Percentiles rank a stretch among this genome's conserved stretches.
phyloP scores from a whole-genome alignment of 2,797 vertebrate species.

The Brachyrhaphis roseni region DNA sequence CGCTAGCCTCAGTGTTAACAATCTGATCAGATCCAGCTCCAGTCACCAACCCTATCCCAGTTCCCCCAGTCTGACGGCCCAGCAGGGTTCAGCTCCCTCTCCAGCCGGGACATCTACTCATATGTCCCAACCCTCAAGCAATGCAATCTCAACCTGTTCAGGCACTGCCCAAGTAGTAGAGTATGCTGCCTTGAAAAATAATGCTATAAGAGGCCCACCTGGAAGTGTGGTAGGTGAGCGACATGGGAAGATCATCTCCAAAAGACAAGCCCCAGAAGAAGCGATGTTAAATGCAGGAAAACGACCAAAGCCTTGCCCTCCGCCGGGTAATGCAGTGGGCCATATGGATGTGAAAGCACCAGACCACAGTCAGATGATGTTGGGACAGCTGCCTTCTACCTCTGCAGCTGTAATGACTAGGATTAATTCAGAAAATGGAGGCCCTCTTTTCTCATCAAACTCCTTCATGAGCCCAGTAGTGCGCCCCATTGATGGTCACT shows the following conservation, averaged over 20 bases:
- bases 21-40: constrained; percentile 88
- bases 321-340: constrained; percentile 66
- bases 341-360: constrained; percentile 88
- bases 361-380: constrained; percentile 89
- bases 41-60: constrained; percentile 86
- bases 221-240: constrained; percentile 81
- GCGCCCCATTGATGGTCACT: constrained; percentile 87
- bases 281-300: constrained; percentile 87
- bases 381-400: constrained; percentile 84
- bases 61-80: constrained; percentile 82
- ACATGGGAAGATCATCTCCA: constrained; percentile 91
- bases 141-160: constrained; percentile 83
- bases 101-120: constrained; percentile 76
- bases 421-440: constrained; percentile 84
- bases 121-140: constrained; percentile 82
- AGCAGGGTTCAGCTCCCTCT: constrained; percentile 75
- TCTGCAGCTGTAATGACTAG: constrained; percentile 84
- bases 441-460: constrained; percentile 87
- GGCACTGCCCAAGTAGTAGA: constrained; percentile 83
- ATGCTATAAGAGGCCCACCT: constrained; percentile 82
- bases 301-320: constrained; percentile 90
- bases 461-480: constrained; percentile 85
- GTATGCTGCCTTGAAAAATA: constrained; percentile 88
- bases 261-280: constrained; percentile 90
- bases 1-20: constrained; percentile 93